Base-by-base conservation (phyloP, 2,888 invertebrate species). In the Yponomeuta plumbellus region DNA sequence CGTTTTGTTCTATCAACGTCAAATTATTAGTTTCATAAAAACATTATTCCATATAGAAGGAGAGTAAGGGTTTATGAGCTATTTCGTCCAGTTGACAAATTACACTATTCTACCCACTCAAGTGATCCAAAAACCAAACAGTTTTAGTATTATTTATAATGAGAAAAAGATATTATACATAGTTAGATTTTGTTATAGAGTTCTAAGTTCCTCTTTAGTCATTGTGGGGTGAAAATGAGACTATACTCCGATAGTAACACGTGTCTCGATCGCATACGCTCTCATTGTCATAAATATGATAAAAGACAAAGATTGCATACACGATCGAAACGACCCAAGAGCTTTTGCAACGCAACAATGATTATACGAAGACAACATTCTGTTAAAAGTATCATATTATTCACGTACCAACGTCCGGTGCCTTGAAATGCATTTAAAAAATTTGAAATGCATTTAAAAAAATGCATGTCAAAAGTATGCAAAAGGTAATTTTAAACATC, bases 21-120 rank as follows among this genome's bases (percentile, higher is more conserved):
- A 52, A 52, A 13, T 52, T 52, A 52, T 52, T 52, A 52, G 44
- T 44, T 44, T 66, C n/a, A 23, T 61, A 20, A 39, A 52, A 62
- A 44, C 63, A 66, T 44, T 62, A 17, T 17, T 52, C 44, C 44
- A 52, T 17, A 52, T 17, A 52, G 13, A 17, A 52, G 13, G 44
- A 52, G 44, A 52, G 17, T 52, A 17, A 52, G 44, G 44, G 17
- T 52, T 11, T 52, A 52, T 13, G 17, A 52, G 4, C 17, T 3
- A 52, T 17, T 52, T 13, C 44, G 13, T 52, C 44, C 44, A 17
- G 1, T 52, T 52, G 44, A 52, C 13, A 52, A 5, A 52, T 34
- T 52, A 52, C 44, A 52, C 44, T 52, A 52, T 13, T 52, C 44
- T 52, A 52, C 44, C 44, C 44, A 52, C 44, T 52, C 44, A 52